Conservation (phyloP, 2,113 vertebrate species). For the Tragelaphus strepsiceros region DNA sequence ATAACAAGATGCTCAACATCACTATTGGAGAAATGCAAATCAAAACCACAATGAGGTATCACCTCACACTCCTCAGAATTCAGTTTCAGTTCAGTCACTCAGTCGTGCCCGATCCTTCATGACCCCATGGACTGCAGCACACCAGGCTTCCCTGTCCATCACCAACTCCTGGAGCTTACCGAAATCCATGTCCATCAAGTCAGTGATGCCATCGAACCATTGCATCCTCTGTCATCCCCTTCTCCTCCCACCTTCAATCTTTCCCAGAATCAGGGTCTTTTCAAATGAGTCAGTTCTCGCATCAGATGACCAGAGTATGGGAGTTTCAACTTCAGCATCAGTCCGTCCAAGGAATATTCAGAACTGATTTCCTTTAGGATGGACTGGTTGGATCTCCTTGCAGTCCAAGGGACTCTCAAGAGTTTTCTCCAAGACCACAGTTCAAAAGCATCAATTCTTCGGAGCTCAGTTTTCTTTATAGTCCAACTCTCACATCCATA, state of each 20-base stretch:
- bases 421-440: background rate
- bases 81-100: background rate
- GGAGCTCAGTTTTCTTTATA: background rate
- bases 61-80: background rate
- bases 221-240: background rate
- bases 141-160: background rate
- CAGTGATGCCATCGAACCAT: background rate
- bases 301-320: background rate
- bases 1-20: background rate
- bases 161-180: background rate
- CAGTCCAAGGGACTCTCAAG: background rate
- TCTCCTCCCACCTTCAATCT: background rate
- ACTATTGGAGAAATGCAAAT: background rate
- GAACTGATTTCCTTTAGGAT: background rate
- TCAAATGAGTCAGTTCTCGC: background rate
- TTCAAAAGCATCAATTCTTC: background rate
- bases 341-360: background rate
- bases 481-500: background rate
- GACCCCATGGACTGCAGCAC: background rate
- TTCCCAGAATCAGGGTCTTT: background rate
- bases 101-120: accelerated
- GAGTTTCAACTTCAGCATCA: background rate
- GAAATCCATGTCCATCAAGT: background rate
- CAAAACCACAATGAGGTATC: background rate
- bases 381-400: background rate